Evolutionary conservation across 2,113 vertebrate species (phyloP), one percentile per base, ranked within the genome.

Genomic region (Urocolius indicus): DNA sequence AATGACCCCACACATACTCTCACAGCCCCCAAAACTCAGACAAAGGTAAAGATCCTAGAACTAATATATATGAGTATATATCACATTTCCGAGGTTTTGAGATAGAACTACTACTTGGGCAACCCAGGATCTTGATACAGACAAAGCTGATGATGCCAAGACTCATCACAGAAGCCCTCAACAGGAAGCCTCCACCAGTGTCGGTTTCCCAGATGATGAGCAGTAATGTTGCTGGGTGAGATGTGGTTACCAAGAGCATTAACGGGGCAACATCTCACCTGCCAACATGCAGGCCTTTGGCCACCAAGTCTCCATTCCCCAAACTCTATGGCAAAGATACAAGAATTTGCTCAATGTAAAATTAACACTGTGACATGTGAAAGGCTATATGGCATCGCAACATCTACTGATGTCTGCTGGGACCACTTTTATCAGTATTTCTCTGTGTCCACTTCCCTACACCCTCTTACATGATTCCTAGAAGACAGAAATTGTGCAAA

Each of bases 181-280:
- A 1, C 2, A 6, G 32, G 36, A 69, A 65, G 62, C 8, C 24
- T 18, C n/a, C 48, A 62, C 10, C 13, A 27, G 9, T 2, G 13
- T 0, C 46, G 55, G 49, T 41, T 61, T 89, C 36, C 41, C 67
- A 8, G 4, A 4, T 5, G 24, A 29, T 51, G 9, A 54, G 36
- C n/a, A 61, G 55, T 0, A 0, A 38, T 30, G 20, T 17, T 1
- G 0, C 15, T 10, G 9, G 23, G 27, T 13, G 3, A 52, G 16
- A 22, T 57, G 85, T 0, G 0, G 23, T 55, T n/a, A 83, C 17
- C 5, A 20, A 83, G 41, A 10, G 29, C 55, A 55, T 23, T 36
- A 43, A 46, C 0, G 0, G 32, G 6, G 45, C 21, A 54, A 62
- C 16, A 63, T 22, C 43, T 43, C 71, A 32, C 16, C n/a, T 63